These are phyloP conservation scores for Chymomyza amoena DNA, from an alignment of 2,888 invertebrate genomes.

Conservation along the genomic window DNA sequence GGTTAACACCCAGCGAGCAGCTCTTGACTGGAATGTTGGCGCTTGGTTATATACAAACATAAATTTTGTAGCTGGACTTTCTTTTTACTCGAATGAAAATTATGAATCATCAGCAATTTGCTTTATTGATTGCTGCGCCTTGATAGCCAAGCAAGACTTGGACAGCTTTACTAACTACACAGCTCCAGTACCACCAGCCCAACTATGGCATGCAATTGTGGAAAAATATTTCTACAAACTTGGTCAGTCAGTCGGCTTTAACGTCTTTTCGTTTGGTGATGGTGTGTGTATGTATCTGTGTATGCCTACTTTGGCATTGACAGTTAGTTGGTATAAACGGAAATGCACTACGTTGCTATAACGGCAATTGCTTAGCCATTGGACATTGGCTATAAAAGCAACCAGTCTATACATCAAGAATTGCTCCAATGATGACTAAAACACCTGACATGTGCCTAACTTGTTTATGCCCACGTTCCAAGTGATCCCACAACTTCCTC, in stretches of 20 bases:
- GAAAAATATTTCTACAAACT: constrained; percentile 51
- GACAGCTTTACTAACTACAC: not conserved
- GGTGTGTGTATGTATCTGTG: constrained; percentile 2
- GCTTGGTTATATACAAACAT: constrained; percentile 18
- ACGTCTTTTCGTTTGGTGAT: constrained; percentile 20
- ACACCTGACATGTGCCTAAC: constrained; percentile 29
- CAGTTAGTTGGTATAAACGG: constrained; percentile 60
- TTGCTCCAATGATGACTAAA: not conserved
- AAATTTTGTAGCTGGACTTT: constrained; percentile 20
- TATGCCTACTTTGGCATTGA: constrained; percentile 64
- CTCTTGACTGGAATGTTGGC: not conserved
- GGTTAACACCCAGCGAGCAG: constrained; percentile 58
- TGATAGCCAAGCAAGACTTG: not conserved
- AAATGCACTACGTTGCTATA: constrained; percentile 69
- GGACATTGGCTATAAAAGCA: not conserved
- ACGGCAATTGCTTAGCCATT: constrained; percentile 50
- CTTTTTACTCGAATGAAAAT: constrained; percentile 20
- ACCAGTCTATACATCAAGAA: not conserved
- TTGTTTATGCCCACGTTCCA: constrained; percentile 16
- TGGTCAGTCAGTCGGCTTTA: constrained; percentile 53
- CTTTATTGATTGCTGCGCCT: constrained; percentile 41
- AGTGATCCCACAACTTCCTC: constrained; percentile 1
- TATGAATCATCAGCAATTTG: constrained; percentile 61
- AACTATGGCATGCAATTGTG: constrained; percentile 1
- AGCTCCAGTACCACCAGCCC: constrained; percentile 33